Conservation (phyloP, 2,113 vertebrate genomes). For the Peromyscus californicus region DNA sequence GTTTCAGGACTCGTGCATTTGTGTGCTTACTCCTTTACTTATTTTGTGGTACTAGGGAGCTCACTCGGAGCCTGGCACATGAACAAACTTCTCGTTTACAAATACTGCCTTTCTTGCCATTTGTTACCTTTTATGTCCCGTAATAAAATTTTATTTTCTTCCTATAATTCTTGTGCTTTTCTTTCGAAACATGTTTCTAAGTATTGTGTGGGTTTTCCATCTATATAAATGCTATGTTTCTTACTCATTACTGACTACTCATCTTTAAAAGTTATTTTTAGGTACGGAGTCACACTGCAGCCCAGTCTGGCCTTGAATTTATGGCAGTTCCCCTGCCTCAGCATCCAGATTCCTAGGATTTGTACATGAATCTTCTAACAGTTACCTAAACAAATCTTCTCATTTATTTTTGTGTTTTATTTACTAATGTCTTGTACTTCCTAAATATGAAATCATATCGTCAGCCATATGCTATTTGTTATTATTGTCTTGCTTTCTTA, state of each 20-base stretch:
- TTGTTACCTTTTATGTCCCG: not conserved
- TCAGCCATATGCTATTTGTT: not conserved
- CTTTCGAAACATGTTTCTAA: constrained; percentile 4
- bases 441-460: not conserved
- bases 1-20: not conserved
- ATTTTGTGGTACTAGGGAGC: not conserved
- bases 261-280: not conserved
- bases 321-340: not conserved
- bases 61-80: not conserved
- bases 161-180: not conserved
- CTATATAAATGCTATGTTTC: constrained; percentile 37
- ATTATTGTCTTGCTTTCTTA: not conserved
- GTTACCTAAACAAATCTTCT: not conserved
- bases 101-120: not conserved
- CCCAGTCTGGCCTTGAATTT: not conserved
- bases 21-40: not conserved
- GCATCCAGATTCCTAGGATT: not conserved
- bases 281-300: not conserved
- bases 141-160: constrained; percentile 25
- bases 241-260: not conserved
- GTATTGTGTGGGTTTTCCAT: not conserved
- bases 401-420: not conserved
- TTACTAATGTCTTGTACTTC: not conserved
- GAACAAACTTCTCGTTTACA: not conserved
- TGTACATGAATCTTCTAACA: not conserved